Percentiles rank a stretch among this genome's conserved stretches.
Evolutionary conservation across 1,140 invertebrate species (phyloP).

Genomic region (Pseudomyrmex dendroicus): DNA sequence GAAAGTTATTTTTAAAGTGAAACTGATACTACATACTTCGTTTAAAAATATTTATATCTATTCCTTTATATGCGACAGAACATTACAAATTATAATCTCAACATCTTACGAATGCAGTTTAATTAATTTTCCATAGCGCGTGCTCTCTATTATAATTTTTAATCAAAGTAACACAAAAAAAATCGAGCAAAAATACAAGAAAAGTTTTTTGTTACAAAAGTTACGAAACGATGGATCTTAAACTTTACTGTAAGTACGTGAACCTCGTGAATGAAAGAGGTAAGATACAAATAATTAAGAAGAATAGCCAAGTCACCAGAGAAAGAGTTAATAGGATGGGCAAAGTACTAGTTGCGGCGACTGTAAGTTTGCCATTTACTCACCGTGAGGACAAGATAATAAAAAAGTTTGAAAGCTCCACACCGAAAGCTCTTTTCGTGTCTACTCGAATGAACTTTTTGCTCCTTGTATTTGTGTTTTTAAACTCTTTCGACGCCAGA

Average conservation of each 20-base stretch:
- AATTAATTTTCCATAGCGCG: neutral
- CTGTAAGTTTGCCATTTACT: slow-evolving; percentile 54
- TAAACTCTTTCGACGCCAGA: slow-evolving; percentile 11
- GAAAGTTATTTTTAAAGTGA: neutral
- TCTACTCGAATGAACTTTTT: slow-evolving; percentile 57
- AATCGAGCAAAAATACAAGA: slow-evolving; percentile 10
- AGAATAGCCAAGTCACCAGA: slow-evolving; percentile 5
- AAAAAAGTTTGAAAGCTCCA: slow-evolving; percentile 63
- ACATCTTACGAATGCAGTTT: neutral
- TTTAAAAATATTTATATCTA: neutral
- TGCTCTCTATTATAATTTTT: neutral
- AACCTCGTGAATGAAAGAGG: neutral
- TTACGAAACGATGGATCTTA: neutral
- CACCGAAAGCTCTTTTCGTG: slow-evolving; percentile 31
- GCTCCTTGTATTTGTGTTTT: slow-evolving; percentile 21
- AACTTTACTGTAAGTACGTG: neutral
- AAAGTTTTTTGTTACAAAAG: neutral
- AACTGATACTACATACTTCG: neutral
- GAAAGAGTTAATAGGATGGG: slow-evolving; percentile 40
- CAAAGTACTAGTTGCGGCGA: neutral
- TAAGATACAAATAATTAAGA: slow-evolving; percentile 60
- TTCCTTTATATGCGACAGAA: neutral
- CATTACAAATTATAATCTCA: neutral
- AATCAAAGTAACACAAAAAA: neutral
- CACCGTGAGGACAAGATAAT: slow-evolving; percentile 50